Conservation (phyloP, 2,888 invertebrate species). For the Agrenia bidenticulata region DNA sequence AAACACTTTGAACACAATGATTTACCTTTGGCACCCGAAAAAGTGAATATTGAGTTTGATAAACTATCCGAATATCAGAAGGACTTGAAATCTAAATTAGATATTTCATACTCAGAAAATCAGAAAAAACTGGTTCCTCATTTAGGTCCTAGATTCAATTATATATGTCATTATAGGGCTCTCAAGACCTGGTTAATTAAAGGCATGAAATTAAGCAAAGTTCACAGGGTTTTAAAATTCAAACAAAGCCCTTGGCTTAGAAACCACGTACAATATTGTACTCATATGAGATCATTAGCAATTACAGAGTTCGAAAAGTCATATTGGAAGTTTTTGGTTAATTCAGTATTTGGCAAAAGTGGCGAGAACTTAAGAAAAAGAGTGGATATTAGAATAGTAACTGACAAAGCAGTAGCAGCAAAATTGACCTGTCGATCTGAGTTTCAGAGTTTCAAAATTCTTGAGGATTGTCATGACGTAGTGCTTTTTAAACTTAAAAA, state of each 20-base stretch:
- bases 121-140: conserved; percentile 20
- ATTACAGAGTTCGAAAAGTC: conserved; percentile 24
- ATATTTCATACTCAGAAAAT: conserved; percentile 2
- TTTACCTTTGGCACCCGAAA: not conserved
- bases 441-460: conserved; percentile 20
- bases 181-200: conserved; percentile 8
- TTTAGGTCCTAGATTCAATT: conserved; percentile 7
- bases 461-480: not conserved
- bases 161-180: conserved; percentile 17
- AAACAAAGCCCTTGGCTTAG: conserved; percentile 20
- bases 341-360: conserved; percentile 29
- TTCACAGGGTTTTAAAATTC: conserved; percentile 13
- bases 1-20: not conserved
- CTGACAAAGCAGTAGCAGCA: not conserved
- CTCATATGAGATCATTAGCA: conserved; percentile 22
- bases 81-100: conserved; percentile 1
- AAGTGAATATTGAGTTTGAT: not conserved
- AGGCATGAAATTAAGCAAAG: conserved; percentile 17
- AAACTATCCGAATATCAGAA: conserved; percentile 22
- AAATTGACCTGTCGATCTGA: not conserved
- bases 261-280: conserved; percentile 9
- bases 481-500: not conserved
- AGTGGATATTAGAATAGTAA: conserved; percentile 19
- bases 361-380: conserved; percentile 21
- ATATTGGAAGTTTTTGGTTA: conserved; percentile 31